Conservation (phyloP, 2,888 invertebrate species). For the Drosophila sordidula region DNA sequence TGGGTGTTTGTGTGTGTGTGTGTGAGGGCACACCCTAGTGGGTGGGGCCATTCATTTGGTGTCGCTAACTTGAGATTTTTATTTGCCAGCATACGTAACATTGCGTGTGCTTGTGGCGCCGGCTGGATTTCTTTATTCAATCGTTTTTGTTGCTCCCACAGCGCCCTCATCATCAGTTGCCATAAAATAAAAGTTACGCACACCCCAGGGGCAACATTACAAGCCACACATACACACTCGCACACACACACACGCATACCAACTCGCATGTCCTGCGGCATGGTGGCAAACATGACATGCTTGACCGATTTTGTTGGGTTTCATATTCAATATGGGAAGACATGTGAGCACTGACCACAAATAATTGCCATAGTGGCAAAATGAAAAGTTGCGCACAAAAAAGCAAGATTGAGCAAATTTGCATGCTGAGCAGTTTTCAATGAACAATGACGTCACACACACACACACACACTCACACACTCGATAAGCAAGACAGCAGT, state of each 20-base stretch:
- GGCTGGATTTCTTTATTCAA: constrained; percentile 71
- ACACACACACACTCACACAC: constrained; percentile 15
- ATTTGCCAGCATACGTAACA: constrained; percentile 45
- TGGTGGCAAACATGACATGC: constrained; percentile 51
- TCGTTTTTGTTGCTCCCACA: constrained; percentile 75
- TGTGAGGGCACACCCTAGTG: constrained; percentile 11
- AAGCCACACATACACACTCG: constrained; percentile 22
- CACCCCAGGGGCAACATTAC: constrained; percentile 75
- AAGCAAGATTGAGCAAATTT: constrained; percentile 44
- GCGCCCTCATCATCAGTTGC: constrained; percentile 74
- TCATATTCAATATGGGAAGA: constrained; percentile 57
- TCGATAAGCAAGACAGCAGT: constrained; percentile 35
- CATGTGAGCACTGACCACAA: constrained; percentile 71
- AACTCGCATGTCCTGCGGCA: constrained; percentile 19
- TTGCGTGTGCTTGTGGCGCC: constrained; percentile 24
- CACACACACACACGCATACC: not conserved
- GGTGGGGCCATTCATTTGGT: constrained; percentile 49
- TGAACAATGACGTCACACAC: constrained; percentile 72
- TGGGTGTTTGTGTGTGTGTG: constrained; percentile 2
- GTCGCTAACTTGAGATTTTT: constrained; percentile 69
- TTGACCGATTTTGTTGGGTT: constrained; percentile 57
- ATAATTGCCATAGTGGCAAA: constrained; percentile 66
- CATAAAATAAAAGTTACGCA: constrained; percentile 82
- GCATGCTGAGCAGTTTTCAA: constrained; percentile 75
- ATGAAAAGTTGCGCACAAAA: constrained; percentile 53